Evolutionary conservation across 2,888 invertebrate genomes (phyloP), one percentile per base, ranked within the genome.

Genomic region (Pseudoips prasinana): DNA sequence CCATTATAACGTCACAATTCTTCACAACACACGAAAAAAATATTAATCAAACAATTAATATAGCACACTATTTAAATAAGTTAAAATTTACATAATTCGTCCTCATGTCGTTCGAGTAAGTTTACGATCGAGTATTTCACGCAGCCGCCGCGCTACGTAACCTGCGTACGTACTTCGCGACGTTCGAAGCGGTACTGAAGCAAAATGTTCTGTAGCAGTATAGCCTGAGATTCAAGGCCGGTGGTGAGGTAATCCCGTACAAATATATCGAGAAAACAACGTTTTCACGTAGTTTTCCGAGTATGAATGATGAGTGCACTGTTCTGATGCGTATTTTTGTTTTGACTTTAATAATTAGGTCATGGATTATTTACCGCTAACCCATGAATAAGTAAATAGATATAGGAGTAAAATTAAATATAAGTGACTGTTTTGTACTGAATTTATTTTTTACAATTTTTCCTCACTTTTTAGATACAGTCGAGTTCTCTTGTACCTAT

Each of bases 81-180:
- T 48, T 77, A 73, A 73, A 51, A 51, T 48, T 77, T 74, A 73
- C 73, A 75, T 73, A 77, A 79, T 77, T 80, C 74, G 78, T 84
- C 82, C 81, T 73, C 87, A 87, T 87, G 79, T 84, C 85, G 86
- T 81, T 84, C 79, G 78, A 54, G 17, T 41, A 59, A 59, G 58
- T 60, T 73, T 70, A 68, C 76, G 81, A 38, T 64, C 68, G 20
- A n/a, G 20, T 7, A 2, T 2, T 14, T 14, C 73, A 80, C 83
- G 76, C 69, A 42, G 51, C 74, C 69, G 76, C 53, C 57, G 55
- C 47, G 54, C 41, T 35, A 37, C 52, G 49, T 53, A 41, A 62
- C 53, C 39, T 22, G 60, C 64, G 41, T 39, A 53, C 64, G 41
- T 39, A 53, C 56, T 57, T 41, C 47, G 39, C 73, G 70, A 41